Base-by-base conservation (phyloP, 2,888 invertebrate species). In the Heliothis peltigera region DNA sequence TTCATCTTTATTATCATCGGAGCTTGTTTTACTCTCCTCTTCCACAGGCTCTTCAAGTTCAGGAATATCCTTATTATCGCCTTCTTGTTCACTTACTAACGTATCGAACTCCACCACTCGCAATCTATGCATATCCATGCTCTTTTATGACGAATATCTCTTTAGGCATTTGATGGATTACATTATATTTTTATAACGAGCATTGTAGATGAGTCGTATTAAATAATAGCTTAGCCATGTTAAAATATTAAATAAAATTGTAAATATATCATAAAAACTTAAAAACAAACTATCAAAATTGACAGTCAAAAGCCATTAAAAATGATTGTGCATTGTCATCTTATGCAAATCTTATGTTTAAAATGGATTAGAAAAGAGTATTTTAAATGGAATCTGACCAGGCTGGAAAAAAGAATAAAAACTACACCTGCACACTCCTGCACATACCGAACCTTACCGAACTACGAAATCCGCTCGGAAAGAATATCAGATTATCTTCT, bases 101-200 rank as follows among this genome's bases (percentile, higher is more conserved):
- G 70, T 55, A 75, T 79, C 75, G 57, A 84, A 87, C 58, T 70
- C 81, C 49, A 87, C 61, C 39, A 84, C 72, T 60, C 79, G 81
- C 58, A 87, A 70, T 54, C 74, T 79, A 74, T 87, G 84, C 52
- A 84, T 64, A 73, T 76, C 62, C 85, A 86, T 85, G 53, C 42
- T 57, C 43, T 54, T 39, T 7, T 51, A 67, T 19, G 48, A 43
- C n/a, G 55, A 62, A 56, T 57, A 44, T 25, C 47, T 67, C 25
- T 54, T 57, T 15, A 6, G 39, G 17, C 25, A 49, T 68, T 59
- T 21, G 44, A 39, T 39, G 19, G 35, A 56, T 32, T 32, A 63
- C 48, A 56, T 56, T 18, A 19, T 12, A 49, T 51, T 58, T 46
- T 62, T 49, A 59, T 53, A 6, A 58, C 44, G 49, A 58, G 52